phyloP scores from a whole-genome alignment of 2,113 vertebrate species.

The Poeciliopsis turrubarensis region DNA sequence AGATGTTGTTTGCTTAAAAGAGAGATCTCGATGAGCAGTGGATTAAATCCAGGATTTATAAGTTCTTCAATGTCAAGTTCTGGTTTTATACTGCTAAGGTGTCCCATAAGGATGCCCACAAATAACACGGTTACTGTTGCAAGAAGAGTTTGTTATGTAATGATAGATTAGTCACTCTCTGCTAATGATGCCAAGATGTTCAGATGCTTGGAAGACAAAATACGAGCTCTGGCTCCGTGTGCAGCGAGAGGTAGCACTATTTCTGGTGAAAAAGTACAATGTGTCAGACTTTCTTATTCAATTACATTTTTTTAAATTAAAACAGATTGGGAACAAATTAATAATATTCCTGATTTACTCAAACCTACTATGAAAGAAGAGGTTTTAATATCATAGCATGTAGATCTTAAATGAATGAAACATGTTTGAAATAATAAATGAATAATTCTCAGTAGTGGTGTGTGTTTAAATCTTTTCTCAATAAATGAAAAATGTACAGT shows the following conservation, averaged over 20 bases:
- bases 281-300: not conserved
- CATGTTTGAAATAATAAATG: too few relatives aligned
- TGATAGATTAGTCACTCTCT: conserved; percentile 46
- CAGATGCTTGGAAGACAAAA: conserved; percentile 24
- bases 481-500: too few relatives aligned
- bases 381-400: too few relatives aligned
- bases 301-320: not conserved
- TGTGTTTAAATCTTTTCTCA: too few relatives aligned
- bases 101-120: conserved; percentile 14
- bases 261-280: not conserved
- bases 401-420: too few relatives aligned
- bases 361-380: too few relatives aligned
- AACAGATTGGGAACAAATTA: not conserved
- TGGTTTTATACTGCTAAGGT: not conserved
- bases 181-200: conserved; percentile 37
- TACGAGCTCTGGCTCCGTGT: not conserved
- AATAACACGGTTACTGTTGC: conserved; percentile 12
- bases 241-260: not conserved
- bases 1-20: not conserved
- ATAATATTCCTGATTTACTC: not conserved
- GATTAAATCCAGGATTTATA: too few relatives aligned
- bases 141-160: conserved; percentile 36
- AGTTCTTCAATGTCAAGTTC: not conserved
- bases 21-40: not conserved
- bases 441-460: too few relatives aligned